Evolutionary conservation across 2,113 vertebrate species (phyloP).

Genomic region (Promerops cafer): DNA sequence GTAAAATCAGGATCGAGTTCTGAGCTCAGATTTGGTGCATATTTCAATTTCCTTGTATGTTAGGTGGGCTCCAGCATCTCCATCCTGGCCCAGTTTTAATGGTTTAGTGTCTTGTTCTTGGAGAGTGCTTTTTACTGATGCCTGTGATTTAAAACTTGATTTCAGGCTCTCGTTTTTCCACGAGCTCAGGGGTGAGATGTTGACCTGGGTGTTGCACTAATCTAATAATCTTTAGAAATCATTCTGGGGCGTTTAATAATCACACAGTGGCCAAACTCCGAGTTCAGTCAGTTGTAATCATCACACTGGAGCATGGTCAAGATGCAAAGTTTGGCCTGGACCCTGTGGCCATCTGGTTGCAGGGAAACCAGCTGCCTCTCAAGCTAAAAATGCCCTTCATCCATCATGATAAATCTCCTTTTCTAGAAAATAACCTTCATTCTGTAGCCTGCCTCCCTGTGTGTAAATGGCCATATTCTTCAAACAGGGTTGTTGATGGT

Average conservation of each 20-base stretch:
- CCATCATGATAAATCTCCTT: slow-evolving; percentile 29
- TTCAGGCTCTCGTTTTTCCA: neutral
- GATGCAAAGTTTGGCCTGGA: slow-evolving; percentile 42
- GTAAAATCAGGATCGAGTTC: neutral
- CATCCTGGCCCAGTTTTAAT: neutral
- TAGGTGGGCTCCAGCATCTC: neutral
- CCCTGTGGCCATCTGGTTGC: slow-evolving; percentile 50
- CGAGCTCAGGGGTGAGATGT: neutral
- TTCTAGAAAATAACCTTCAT: slow-evolving; percentile 10
- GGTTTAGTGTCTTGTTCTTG: neutral
- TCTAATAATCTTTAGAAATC: slow-evolving; percentile 1
- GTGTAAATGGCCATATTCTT: neutral
- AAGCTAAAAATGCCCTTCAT: slow-evolving; percentile 43
- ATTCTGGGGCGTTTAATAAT: neutral
- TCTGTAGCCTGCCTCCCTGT: neutral
- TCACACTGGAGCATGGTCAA: slow-evolving; percentile 33
- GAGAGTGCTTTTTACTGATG: rapidly evolving
- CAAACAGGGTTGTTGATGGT: neutral
- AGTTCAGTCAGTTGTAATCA: slow-evolving; percentile 27
- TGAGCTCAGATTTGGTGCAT: neutral
- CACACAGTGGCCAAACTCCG: neutral
- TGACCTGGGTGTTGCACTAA: neutral
- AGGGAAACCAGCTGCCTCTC: slow-evolving; percentile 55
- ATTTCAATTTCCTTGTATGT: neutral
- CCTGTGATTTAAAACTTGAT: neutral